Evolutionary conservation across 2,797 vertebrate species (phyloP).

Genomic region (Alosa sapidissima): DNA sequence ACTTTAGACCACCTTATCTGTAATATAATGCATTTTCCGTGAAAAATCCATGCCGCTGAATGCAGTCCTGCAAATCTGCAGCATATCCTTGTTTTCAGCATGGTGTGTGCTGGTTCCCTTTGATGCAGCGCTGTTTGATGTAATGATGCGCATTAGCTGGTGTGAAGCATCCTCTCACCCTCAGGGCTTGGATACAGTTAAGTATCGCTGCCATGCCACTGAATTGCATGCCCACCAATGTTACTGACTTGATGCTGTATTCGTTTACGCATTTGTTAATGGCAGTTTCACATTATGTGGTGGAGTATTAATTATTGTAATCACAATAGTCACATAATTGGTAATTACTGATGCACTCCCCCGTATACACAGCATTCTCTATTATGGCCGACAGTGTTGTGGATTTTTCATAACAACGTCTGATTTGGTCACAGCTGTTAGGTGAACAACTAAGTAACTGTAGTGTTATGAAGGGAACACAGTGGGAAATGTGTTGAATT

Average conservation of each 20-base stretch:
- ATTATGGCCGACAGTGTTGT: neutral
- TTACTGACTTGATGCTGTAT: neutral
- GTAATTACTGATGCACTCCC: neutral
- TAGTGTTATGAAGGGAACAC: neutral
- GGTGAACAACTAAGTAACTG: neutral
- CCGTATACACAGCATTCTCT: neutral
- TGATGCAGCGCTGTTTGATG: neutral
- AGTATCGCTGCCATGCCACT: neutral
- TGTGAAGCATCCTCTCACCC: neutral
- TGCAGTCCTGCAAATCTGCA: neutral
- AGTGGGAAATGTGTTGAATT: neutral
- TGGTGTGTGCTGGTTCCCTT: neutral
- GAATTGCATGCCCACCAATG: neutral
- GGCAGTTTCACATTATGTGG: neutral
- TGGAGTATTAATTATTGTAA: neutral
- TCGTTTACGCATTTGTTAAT: neutral
- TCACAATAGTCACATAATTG: neutral
- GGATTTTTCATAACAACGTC: neutral
- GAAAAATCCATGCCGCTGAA: neutral
- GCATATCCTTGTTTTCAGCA: neutral
- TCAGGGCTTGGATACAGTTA: neutral
- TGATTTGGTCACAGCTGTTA: neutral
- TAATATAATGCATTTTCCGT: neutral
- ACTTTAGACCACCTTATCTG: neutral
- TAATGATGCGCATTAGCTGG: constrained; percentile 5